Evolutionary conservation across 1,140 invertebrate species (phyloP).

Genomic region (Ericerus pela): DNA sequence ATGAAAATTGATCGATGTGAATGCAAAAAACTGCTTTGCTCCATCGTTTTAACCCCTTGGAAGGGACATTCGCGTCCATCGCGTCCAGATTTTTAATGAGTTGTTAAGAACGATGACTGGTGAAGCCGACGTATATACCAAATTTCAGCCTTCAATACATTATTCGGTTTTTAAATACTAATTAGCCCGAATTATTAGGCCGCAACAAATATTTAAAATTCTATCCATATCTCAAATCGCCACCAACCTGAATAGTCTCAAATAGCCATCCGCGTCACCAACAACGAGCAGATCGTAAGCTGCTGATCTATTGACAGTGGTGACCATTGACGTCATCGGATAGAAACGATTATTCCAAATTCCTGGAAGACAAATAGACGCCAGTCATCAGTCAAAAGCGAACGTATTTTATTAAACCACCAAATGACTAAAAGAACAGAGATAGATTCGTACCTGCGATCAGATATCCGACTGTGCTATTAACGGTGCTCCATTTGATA

Average conservation of each 20-base stretch:
- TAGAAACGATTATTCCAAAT: conserved; percentile 83
- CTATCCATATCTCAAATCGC: too few species aligned
- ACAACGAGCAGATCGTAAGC: conserved; percentile 68
- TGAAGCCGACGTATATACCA: not conserved
- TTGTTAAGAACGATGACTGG: not conserved
- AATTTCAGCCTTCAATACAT: not conserved
- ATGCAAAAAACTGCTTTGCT: too few species aligned
- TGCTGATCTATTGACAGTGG: conserved; percentile 61
- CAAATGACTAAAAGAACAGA: not conserved
- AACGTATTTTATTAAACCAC: conserved; percentile 2
- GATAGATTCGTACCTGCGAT: conserved; percentile 63
- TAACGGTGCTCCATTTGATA: conserved; percentile 73
- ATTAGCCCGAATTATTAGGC: too few species aligned
- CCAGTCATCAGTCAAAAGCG: not conserved
- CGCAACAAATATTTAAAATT: too few species aligned
- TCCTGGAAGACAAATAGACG: conserved; percentile 36
- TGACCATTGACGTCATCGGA: conserved; percentile 60
- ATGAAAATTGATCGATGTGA: too few species aligned
- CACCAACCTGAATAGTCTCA: conserved; percentile 63
- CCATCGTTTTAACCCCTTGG: too few species aligned
- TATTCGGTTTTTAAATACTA: too few species aligned
- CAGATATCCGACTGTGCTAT: conserved; percentile 66
- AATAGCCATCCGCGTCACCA: conserved; percentile 80
- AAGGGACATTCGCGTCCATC: too few species aligned
- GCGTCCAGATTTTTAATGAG: too few species aligned